Evolutionary conservation across 2,113 vertebrate species (phyloP).

Genomic region (Microcebus jonahi): DNA sequence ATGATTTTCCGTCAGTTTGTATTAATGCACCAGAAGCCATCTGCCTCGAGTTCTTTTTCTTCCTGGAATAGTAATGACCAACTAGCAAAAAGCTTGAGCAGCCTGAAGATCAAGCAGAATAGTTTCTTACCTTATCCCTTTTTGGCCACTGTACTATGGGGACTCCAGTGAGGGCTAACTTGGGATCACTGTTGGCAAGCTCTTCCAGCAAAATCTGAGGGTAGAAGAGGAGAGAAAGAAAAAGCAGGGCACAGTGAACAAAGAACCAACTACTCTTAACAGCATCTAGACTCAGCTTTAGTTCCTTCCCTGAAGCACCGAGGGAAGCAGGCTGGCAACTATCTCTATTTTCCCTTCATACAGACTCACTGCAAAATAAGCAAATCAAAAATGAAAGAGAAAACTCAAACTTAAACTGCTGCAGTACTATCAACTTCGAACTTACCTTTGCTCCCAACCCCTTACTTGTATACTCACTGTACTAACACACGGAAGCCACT

Average conservation of each 20-base stretch:
- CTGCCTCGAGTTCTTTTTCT: slow-evolving; percentile 3
- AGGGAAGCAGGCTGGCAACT: background rate
- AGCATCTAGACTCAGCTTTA: background rate
- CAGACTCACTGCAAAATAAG: background rate
- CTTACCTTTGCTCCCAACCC: slow-evolving; percentile 17
- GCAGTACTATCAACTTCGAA: background rate
- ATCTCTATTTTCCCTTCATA: background rate
- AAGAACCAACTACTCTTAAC: background rate
- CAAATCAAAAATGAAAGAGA: background rate
- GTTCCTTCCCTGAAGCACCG: slow-evolving; percentile 42
- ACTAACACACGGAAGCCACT: background rate
- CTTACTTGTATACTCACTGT: background rate
- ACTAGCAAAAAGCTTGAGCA: background rate
- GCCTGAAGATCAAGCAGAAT: background rate
- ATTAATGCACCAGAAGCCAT: slow-evolving; percentile 19
- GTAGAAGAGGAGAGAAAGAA: background rate
- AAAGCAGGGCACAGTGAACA: slow-evolving; percentile 59
- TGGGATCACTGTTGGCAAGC: slow-evolving; percentile 90
- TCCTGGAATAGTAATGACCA: background rate
- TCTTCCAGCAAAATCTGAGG: slow-evolving; percentile 91
- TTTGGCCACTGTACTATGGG: slow-evolving; percentile 98
- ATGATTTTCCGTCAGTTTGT: slow-evolving; percentile 18
- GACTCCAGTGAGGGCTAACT: slow-evolving; percentile 94
- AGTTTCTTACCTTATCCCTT: slow-evolving; percentile 90
- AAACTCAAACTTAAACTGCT: background rate